Evolutionary conservation across 2,888 invertebrate species (phyloP), one percentile per base, ranked within the genome.

Genomic region (Rhagium mordax): DNA sequence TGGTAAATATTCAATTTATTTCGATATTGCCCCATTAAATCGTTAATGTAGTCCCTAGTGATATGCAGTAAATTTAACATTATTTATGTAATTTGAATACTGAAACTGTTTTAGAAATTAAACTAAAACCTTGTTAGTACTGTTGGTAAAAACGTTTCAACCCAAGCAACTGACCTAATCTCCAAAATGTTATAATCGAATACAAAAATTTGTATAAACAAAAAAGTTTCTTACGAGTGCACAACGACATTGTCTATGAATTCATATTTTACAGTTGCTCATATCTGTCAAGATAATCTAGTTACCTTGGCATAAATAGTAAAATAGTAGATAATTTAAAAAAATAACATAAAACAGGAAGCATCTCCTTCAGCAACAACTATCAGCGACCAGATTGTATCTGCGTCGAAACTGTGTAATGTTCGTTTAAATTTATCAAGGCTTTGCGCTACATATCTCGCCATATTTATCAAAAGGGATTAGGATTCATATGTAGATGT

Each of bases 401-500:
- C 65, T 65, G 41, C 8, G 59, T 60, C 59, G 41, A 55, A 33
- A 65, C 24, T n/a, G 18, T 53, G 49, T 41, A 33, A 24, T 55
- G 65, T 55, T 48, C 15, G 65, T 29, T 60, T 16, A 60, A 53
- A 65, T 65, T 29, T 21, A 65, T 53, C 65, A 65, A 65, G 65
- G 65, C 16, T 65, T 33, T 16, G 21, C 47, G 3, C 41, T 57
- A 51, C 47, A 4, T 57, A 67, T 20, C 41, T 55, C 13, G n/a
- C 21, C 29, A 65, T 67, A 67, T 57, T 67, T 55, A 55, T 67
- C 57, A 29, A 10, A 15, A 57, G 47, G 27, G 55, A 67, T 67
- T 67, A 67, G 67, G 16, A 67, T 57, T 57, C 57, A 57, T 57
- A 67, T 67, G 57, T 21, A 67, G 33, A 55, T 67, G 21, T 57